Evolutionary conservation across 2,113 vertebrate genomes (phyloP).

Genomic region (Pseudolaguvia tuberculata): DNA sequence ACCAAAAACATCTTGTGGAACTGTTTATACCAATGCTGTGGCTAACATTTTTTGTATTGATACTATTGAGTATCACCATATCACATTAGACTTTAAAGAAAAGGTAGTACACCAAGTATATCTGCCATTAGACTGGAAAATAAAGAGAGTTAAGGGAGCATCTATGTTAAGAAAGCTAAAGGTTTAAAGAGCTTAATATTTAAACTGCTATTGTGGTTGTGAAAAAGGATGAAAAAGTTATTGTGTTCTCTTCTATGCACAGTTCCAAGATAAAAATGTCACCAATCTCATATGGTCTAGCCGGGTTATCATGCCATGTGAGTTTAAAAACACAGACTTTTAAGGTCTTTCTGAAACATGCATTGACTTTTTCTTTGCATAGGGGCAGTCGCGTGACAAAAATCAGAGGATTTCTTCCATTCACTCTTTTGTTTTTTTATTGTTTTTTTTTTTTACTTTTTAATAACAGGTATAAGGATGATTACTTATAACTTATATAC

Average conservation of each 20-base stretch:
- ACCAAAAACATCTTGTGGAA: background rate
- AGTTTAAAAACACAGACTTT: conserved; percentile 4
- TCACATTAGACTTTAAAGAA: too few relatives aligned
- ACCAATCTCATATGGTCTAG: background rate
- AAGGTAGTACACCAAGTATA: too few relatives aligned
- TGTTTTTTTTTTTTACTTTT: too few relatives aligned
- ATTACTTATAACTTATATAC: too few relatives aligned
- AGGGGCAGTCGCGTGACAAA: background rate
- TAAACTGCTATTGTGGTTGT: conserved; percentile 49
- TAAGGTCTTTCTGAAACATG: background rate
- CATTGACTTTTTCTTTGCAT: background rate
- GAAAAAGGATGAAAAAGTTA: conserved; percentile 40
- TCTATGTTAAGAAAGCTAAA: too few relatives aligned
- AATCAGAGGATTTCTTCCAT: background rate
- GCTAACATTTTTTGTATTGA: too few relatives aligned
- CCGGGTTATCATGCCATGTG: background rate
- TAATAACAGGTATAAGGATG: too few relatives aligned
- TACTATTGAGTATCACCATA: too few relatives aligned
- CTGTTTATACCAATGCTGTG: background rate
- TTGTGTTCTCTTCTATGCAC: background rate
- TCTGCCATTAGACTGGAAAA: too few relatives aligned
- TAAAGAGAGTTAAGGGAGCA: too few relatives aligned
- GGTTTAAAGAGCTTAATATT: too few relatives aligned
- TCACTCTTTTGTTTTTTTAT: too few relatives aligned
- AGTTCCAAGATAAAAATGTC: background rate